Conservation (phyloP, 2,888 invertebrate species). For the Corbicula japonica region DNA sequence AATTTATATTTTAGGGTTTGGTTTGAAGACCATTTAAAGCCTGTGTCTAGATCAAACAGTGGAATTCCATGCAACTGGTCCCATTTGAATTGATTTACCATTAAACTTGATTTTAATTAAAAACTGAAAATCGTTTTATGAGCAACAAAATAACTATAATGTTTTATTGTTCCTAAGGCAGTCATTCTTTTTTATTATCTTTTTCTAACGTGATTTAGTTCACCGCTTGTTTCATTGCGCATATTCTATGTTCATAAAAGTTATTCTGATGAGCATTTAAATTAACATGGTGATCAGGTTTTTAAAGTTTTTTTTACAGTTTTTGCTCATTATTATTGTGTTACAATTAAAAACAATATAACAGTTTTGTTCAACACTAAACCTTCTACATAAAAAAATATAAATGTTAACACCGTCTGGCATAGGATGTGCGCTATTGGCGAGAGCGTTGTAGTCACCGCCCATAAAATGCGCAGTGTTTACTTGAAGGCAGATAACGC, state of each 20-base stretch:
- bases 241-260: constrained; percentile 11
- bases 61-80: no score
- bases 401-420: constrained; percentile 39
- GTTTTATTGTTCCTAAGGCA: no score
- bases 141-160: no score
- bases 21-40: neutral
- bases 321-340: constrained; percentile 13
- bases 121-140: no score
- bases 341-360: constrained; percentile 24
- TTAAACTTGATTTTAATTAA: no score
- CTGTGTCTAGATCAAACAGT: no score
- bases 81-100: no score
- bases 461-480: constrained; percentile 33
- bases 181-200: no score
- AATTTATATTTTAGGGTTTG: no score
- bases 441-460: constrained; percentile 7
- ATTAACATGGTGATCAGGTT: constrained; percentile 29
- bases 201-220: no score
- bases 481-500: constrained; percentile 21
- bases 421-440: constrained; percentile 25
- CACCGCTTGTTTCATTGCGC: no score
- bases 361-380: constrained; percentile 10
- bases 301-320: constrained; percentile 24
- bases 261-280: constrained; percentile 21
- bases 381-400: no score